Conservation (phyloP, 2,888 invertebrate genomes). For the Drosophila engyochracea region DNA sequence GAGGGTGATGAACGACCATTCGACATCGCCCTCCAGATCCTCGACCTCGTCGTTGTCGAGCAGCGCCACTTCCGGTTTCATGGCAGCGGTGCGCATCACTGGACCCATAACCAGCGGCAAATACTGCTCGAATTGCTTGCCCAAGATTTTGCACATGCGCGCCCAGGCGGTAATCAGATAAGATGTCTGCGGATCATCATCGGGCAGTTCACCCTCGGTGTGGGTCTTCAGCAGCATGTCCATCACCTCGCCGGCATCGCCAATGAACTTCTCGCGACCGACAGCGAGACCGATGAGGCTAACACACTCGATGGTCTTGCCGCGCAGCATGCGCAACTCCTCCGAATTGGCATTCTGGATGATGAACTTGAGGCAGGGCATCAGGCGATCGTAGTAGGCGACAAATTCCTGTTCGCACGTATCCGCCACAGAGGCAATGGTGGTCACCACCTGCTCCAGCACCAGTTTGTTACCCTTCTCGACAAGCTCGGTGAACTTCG, state of each 20-base stretch:
- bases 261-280: slow-evolving; percentile 93
- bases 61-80: slow-evolving; percentile 95
- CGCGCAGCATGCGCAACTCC: slow-evolving; percentile 95
- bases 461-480: slow-evolving; percentile 98
- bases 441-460: slow-evolving; percentile 97
- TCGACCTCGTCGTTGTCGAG: slow-evolving; percentile 93
- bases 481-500: slow-evolving; percentile 97
- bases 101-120: slow-evolving; percentile 96
- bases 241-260: slow-evolving; percentile 98
- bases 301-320: slow-evolving; percentile 99
- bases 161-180: slow-evolving; percentile 99
- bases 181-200: slow-evolving; percentile 98
- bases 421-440: slow-evolving; percentile 99
- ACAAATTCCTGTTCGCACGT: slow-evolving; percentile 98
- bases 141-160: slow-evolving; percentile 97
- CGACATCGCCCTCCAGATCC: slow-evolving; percentile 92
- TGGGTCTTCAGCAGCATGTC: slow-evolving; percentile 96
- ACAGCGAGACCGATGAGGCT: slow-evolving; percentile 97
- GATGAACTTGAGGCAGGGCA: slow-evolving; percentile 98
- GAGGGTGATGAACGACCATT: slow-evolving; percentile 96
- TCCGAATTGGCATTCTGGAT: slow-evolving; percentile 96
- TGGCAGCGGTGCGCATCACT: slow-evolving; percentile 93
- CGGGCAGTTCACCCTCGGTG: slow-evolving; percentile 93
- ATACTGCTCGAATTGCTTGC: slow-evolving; percentile 94
- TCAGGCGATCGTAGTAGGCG: slow-evolving; percentile 95